Evolutionary conservation across 1,140 invertebrate species (phyloP).

Genomic region (Aphelenchoides besseyi): DNA sequence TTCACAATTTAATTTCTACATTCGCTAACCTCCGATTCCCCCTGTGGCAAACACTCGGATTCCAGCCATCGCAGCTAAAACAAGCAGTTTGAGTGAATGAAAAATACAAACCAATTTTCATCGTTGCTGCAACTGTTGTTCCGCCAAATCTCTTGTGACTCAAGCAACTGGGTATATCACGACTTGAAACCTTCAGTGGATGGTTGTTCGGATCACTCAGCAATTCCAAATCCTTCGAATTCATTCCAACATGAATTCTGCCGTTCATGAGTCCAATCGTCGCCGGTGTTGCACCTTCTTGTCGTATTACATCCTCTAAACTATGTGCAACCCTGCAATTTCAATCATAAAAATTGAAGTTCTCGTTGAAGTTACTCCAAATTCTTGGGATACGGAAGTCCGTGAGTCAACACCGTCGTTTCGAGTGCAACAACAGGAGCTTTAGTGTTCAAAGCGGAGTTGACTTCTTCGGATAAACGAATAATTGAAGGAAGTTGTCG

Average conservation of each 20-base stretch:
- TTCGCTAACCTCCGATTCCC: constrained; percentile 85
- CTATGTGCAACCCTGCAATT: constrained; percentile 71
- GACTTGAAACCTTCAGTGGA: constrained; percentile 75
- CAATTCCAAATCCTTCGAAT: constrained; percentile 64
- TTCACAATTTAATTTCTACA: too few relatives aligned
- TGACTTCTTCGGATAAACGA: constrained; percentile 20
- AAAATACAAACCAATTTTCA: constrained; percentile 71
- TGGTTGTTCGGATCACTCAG: constrained; percentile 62
- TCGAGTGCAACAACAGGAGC: constrained; percentile 85
- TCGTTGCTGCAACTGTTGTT: constrained; percentile 91
- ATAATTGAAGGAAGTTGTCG: neutral
- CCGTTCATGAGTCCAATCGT: constrained; percentile 86
- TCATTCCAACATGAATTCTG: constrained; percentile 74
- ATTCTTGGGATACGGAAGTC: constrained; percentile 92
- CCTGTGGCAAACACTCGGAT: constrained; percentile 92
- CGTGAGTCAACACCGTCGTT: constrained; percentile 95
- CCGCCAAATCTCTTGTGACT: constrained; percentile 71
- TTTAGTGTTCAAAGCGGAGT: constrained; percentile 26
- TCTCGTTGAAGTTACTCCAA: constrained; percentile 67
- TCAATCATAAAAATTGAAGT: constrained; percentile 21
- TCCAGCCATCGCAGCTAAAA: constrained; percentile 66
- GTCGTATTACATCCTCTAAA: constrained; percentile 75
- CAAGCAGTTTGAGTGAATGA: too few relatives aligned
- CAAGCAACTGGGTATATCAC: constrained; percentile 78
- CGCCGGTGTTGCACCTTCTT: constrained; percentile 81